Evolutionary conservation across 2,113 vertebrate species (phyloP).

Genomic region (Dasypus novemcinctus): DNA sequence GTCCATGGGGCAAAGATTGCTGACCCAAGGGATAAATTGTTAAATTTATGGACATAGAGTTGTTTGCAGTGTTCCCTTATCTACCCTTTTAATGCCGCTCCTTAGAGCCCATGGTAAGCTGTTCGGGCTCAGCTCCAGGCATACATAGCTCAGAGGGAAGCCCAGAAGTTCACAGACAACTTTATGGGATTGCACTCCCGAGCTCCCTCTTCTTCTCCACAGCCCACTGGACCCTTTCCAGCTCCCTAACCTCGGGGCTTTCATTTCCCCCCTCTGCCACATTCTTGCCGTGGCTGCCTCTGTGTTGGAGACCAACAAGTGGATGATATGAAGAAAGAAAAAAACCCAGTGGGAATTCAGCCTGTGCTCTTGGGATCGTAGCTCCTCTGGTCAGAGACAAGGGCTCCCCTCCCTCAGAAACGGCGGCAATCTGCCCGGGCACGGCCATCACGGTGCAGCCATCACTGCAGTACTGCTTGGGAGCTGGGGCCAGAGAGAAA

Average conservation of each 20-base stretch:
- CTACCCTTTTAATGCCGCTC: not conserved
- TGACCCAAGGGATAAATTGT: not conserved
- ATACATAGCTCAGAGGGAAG: not conserved
- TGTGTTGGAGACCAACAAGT: not conserved
- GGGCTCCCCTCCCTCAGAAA: not conserved
- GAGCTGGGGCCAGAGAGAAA: not conserved
- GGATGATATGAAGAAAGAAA: not conserved
- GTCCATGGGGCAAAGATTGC: not conserved
- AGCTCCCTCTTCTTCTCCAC: not conserved
- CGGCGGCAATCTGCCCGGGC: not conserved
- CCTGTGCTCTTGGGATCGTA: not conserved
- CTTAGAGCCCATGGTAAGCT: not conserved
- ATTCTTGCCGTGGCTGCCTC: not conserved
- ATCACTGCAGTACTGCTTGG: not conserved
- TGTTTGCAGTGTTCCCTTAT: not conserved
- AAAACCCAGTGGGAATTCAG: no score
- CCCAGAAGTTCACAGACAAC: not conserved
- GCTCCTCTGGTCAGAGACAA: not conserved
- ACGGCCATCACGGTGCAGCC: not conserved
- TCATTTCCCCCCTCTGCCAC: not conserved
- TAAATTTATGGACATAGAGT: not conserved
- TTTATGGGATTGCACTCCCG: not conserved
- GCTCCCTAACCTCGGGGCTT: not conserved
- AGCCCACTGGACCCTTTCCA: not conserved
- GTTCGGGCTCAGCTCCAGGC: not conserved